A percentile compares a stretch with the other conserved stretches of the same genome.
Conservation (phyloP, 2,113 vertebrate species). For the Panthera leo region DNA sequence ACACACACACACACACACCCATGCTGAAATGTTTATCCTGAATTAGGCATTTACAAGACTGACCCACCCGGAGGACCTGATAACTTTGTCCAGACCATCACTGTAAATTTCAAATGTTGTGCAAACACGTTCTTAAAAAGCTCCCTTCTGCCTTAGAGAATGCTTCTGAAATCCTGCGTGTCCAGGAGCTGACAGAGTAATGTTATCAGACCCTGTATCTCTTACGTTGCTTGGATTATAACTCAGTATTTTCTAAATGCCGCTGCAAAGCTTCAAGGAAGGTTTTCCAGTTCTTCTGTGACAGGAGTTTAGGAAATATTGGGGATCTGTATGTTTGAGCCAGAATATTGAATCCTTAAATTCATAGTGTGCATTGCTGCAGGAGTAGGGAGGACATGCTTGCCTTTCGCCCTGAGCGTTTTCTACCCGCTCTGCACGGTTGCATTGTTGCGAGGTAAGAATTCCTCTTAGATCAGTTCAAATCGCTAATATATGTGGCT, state of each 20-base stretch:
- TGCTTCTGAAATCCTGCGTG: neutral
- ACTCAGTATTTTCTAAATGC: neutral
- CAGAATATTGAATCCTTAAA: neutral
- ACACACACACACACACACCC: neutral
- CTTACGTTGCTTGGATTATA: neutral
- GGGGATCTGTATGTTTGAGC: neutral
- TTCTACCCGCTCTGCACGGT: neutral
- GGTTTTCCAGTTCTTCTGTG: neutral
- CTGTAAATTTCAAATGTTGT: neutral
- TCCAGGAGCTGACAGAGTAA: neutral
- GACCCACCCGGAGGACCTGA: neutral
- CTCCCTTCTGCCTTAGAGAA: neutral
- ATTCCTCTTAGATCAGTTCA: neutral
- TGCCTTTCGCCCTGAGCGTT: neutral
- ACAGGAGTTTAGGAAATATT: neutral
- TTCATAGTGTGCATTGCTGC: neutral
- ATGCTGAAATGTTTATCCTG: neutral
- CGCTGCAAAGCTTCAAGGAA: neutral
- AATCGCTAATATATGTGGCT: slow-evolving; percentile 20
- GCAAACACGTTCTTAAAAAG: neutral
- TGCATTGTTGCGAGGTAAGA: neutral
- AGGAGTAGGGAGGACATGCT: neutral
- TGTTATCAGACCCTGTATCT: neutral
- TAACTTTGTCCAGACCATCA: neutral
- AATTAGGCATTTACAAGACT: neutral